These are phyloP conservation scores for Coreoperca whiteheadi DNA, from an alignment of 2,113 vertebrate species.

Conservation along the genomic window DNA sequence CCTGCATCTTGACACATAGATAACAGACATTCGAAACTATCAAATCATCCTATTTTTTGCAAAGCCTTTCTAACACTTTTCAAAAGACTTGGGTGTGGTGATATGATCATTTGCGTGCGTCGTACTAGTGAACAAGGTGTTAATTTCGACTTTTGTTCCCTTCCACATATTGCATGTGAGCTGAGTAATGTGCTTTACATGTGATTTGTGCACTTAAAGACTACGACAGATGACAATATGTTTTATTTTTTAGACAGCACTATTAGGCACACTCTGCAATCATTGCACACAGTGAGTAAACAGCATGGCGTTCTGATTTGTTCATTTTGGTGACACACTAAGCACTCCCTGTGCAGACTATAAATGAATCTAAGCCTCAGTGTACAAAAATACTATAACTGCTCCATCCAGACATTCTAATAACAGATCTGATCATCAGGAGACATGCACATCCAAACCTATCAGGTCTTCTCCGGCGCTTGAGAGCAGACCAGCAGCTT, in stretches of 20 bases:
- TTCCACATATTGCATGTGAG: neutral
- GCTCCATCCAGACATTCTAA: conserved; percentile 50
- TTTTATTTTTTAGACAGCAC: conserved; percentile 12
- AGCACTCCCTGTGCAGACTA: neutral
- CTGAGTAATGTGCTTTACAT: neutral
- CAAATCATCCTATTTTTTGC: too few species aligned
- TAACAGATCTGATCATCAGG: conserved; percentile 62
- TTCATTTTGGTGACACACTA: conserved; percentile 17
- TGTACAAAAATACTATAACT: conserved; percentile 29
- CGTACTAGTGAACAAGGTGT: neutral
- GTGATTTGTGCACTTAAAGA: neutral
- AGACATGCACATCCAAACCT: conserved; percentile 56
- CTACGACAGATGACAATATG: neutral
- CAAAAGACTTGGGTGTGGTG: neutral
- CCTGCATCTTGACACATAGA: neutral
- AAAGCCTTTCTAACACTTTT: neutral
- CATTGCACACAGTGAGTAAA: conserved; percentile 4
- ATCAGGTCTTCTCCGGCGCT: conserved; percentile 55
- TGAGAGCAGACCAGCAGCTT: conserved; percentile 58
- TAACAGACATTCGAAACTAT: neutral
- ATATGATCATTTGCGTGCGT: neutral
- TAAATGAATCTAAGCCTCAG: conserved; percentile 37
- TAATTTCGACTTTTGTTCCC: neutral
- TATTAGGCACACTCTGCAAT: conserved; percentile 18
- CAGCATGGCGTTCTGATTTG: conserved; percentile 25